Evolutionary conservation across 1,140 invertebrate genomes (phyloP).

Genomic region (Coboldia fuscipes): DNA sequence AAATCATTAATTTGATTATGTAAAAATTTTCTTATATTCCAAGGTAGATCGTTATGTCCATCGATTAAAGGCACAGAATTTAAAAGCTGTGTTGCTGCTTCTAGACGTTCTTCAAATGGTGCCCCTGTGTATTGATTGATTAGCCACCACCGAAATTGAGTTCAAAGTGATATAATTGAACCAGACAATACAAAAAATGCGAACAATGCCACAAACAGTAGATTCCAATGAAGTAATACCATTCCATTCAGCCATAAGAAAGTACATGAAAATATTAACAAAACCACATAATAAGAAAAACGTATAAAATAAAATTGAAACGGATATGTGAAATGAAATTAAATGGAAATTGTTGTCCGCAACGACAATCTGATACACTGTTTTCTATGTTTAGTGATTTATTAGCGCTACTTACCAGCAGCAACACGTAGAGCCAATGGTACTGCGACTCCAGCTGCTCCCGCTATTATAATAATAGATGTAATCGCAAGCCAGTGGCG

Average conservation of each 20-base stretch:
- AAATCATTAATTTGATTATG: slow-evolving; percentile 70
- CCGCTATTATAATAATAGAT: slow-evolving; percentile 37
- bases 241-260: too few species aligned
- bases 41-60: slow-evolving; percentile 81
- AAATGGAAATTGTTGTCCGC: too few species aligned
- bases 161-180: not conserved
- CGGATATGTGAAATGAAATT: too few species aligned
- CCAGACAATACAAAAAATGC: not conserved
- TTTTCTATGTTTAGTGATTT: too few species aligned
- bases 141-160: not conserved
- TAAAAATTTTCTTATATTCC: slow-evolving; percentile 70
- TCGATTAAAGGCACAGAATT: slow-evolving; percentile 41
- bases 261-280: too few species aligned
- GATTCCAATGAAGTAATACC: too few species aligned
- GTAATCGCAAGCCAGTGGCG: slow-evolving; percentile 40
- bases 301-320: too few species aligned
- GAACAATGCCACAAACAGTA: too few species aligned
- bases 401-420: slow-evolving; percentile 27
- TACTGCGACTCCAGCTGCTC: slow-evolving; percentile 39
- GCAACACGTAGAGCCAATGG: slow-evolving; percentile 38
- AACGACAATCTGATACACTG: too few species aligned
- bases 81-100: slow-evolving; percentile 32
- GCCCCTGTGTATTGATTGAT: slow-evolving; percentile 19
- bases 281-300: too few species aligned
- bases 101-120: slow-evolving; percentile 36